Percentiles rank a stretch among this genome's conserved stretches.
Evolutionary conservation across 2,888 invertebrate species (phyloP).

Genomic region (Amorpha juglandis): DNA sequence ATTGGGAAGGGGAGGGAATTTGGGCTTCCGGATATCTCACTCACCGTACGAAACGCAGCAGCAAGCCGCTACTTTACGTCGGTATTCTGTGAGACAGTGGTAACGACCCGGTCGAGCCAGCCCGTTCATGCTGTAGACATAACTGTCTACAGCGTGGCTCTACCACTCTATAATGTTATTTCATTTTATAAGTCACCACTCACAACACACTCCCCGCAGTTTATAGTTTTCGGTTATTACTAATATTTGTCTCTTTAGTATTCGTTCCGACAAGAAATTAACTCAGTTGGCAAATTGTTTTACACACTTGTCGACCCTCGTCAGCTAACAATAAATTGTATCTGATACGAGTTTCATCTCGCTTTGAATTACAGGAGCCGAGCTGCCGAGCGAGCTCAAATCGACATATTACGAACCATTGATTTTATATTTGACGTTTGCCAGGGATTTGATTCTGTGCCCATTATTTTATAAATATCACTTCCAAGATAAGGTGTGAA

Average conservation of each 20-base stretch:
- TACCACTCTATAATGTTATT: too few species aligned
- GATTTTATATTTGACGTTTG: neutral
- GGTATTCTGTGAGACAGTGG: too few species aligned
- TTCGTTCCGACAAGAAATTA: constrained; percentile 54
- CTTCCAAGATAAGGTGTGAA: neutral
- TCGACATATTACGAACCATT: constrained; percentile 15
- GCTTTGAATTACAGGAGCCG: constrained; percentile 2
- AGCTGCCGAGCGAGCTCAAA: constrained; percentile 10
- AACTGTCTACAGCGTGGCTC: too few species aligned
- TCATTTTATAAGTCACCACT: too few species aligned
- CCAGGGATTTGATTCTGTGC: neutral
- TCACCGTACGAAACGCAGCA: too few species aligned
- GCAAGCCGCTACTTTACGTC: too few species aligned
- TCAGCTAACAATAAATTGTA: constrained; percentile 53
- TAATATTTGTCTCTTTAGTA: constrained; percentile 31
- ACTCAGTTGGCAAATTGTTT: constrained; percentile 70
- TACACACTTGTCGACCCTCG: constrained; percentile 70
- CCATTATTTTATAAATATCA: neutral
- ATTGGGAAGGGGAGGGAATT: too few species aligned
- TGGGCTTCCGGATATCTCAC: too few species aligned
- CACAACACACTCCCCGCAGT: too few species aligned
- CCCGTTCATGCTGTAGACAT: too few species aligned
- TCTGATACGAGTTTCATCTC: constrained; percentile 53
- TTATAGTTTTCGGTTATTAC: neutral
- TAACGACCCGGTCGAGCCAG: too few species aligned